phyloP scores from a whole-genome alignment of 2,797 vertebrate genomes.

The Danio albolineatus region DNA sequence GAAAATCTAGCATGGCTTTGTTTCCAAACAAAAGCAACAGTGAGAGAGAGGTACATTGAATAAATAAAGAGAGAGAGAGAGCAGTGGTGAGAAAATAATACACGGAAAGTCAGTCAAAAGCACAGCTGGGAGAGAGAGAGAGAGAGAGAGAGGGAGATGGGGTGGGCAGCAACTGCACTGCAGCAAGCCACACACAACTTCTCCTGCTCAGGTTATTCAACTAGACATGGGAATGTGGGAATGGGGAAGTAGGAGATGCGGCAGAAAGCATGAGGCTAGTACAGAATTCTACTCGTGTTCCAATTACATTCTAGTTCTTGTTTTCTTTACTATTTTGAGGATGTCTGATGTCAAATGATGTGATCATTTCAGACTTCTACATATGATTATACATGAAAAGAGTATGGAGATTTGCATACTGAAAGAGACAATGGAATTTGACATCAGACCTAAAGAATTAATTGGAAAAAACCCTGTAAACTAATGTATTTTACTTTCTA shows the following conservation, averaged over 20 bases:
- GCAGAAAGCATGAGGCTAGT: slow-evolving; percentile 46
- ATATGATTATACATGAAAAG: too few species aligned
- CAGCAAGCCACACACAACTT: slow-evolving; percentile 58
- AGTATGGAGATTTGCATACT: too few species aligned
- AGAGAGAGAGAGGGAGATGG: slow-evolving; percentile 19
- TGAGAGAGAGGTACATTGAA: neutral
- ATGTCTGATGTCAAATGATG: neutral
- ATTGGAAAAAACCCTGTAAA: too few species aligned
- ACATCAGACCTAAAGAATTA: too few species aligned
- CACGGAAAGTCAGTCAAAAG: slow-evolving; percentile 44
- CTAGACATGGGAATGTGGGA: slow-evolving; percentile 28
- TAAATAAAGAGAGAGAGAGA: neutral
- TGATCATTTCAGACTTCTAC: neutral
- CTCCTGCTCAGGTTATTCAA: slow-evolving; percentile 40
- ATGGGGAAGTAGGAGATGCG: slow-evolving; percentile 44
- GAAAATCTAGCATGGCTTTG: neutral
- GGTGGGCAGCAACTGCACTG: slow-evolving; percentile 67
- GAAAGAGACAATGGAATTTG: too few species aligned
- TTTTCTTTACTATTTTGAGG: neutral
- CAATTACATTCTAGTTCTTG: neutral
- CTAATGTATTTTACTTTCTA: too few species aligned
- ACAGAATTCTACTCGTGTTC: neutral
- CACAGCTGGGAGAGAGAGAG: slow-evolving; percentile 56
- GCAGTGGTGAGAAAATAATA: slow-evolving; percentile 55
- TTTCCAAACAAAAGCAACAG: slow-evolving; percentile 18